Base-by-base conservation (phyloP, 2,888 invertebrate genomes). In the Camptogramma bilineatum region DNA sequence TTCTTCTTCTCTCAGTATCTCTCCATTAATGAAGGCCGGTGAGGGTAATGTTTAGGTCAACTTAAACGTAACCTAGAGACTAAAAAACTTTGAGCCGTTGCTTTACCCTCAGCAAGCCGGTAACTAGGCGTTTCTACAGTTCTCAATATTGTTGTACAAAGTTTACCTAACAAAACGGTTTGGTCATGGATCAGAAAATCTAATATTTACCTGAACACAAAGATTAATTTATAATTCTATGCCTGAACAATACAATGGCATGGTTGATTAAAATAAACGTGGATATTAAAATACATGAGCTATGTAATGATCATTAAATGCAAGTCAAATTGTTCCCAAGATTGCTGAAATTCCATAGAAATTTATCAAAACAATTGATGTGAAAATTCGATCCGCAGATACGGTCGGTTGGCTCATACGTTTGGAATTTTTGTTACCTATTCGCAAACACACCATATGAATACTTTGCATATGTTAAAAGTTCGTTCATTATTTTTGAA, bases 401-500 rank as follows among this genome's bases (percentile, higher is more conserved):
- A 59, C 59, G 60, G 54, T 51, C 58, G 61, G 58, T 52, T 66
- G 47, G 60, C 53, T 68, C 59, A 66, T 48, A 46, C 21, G 52
- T 57, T 62, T 57, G 67, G 68, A 64, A 71, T 69, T 64, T 55
- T 31, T 44, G 21, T 44, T 31, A 56, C 67, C 57, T 54, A 39
- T 42, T 42, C 16, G 16, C 39, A 50, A 48, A 53, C 21, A 50
- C 17, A 18, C 18, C n/a, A 18, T 53, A 48, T n/a, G n/a, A n/a
- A 2, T 13, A 39, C 13, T 10, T 13, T 4, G 13, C 34, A 39
- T 13, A 13, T 39, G 34, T 39, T 13, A 34, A 7, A 34, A 13
- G 34, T 34, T 34, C 34, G 34, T 13, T 28, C 7, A 28, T 13
- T 13, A 13, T 39, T 13, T 39, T 3, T 13, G 4, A 13, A 13